Conservation (phyloP, 2,888 invertebrate species). For the Napeogenes sylphis region DNA sequence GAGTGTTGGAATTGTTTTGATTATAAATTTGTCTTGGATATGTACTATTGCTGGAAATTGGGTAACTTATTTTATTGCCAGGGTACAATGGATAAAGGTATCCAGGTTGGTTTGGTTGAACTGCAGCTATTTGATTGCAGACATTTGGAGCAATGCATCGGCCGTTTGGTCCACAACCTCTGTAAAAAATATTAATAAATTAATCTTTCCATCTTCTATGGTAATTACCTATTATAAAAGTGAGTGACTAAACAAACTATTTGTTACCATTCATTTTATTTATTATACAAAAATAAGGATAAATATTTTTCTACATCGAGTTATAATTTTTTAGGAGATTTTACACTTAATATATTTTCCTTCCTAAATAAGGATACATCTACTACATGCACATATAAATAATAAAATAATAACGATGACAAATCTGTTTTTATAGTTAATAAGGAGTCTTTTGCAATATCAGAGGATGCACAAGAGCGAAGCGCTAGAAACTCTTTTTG, state of each 20-base stretch:
- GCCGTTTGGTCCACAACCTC: conserved; percentile 69
- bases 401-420: background rate
- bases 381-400: too few species aligned
- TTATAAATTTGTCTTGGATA: conserved; percentile 8
- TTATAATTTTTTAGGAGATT: too few species aligned
- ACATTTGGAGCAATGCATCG: conserved; percentile 54
- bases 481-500: background rate
- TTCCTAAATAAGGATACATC: too few species aligned
- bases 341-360: too few species aligned
- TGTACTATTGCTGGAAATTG: conserved; percentile 19
- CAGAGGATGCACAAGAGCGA: background rate
- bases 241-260: too few species aligned
- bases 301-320: too few species aligned
- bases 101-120: conserved; percentile 31
- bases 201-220: background rate
- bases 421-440: too few species aligned
- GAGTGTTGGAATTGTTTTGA: conserved; percentile 11
- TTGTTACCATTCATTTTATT: too few species aligned
- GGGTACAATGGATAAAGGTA: conserved; percentile 29
- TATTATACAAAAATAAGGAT: too few species aligned
- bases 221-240: too few species aligned
- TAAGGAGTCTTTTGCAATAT: background rate
- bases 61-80: conserved; percentile 26
- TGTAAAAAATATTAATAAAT: conserved; percentile 36
- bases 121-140: conserved; percentile 55